A percentile compares a stretch with the other conserved stretches of the same genome.
Evolutionary conservation across 2,113 vertebrate species (phyloP).

Genomic region (Amphiprion ocellaris): DNA sequence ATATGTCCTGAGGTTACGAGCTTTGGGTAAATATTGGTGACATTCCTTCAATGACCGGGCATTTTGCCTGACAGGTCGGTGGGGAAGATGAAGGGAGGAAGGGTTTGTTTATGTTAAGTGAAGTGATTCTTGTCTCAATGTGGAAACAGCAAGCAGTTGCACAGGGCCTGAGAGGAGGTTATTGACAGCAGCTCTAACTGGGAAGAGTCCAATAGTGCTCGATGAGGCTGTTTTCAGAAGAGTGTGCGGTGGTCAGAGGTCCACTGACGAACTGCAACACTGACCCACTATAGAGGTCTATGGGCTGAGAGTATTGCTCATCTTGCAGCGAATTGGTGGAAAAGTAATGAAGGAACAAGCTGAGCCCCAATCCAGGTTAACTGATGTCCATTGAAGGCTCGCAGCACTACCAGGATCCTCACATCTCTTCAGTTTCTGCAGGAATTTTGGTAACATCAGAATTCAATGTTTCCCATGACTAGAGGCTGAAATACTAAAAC

Average conservation of each 20-base stretch:
- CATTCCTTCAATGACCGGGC: conserved; percentile 15
- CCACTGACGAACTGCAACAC: background rate
- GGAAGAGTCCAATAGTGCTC: background rate
- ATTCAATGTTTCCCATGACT: too few relatives aligned
- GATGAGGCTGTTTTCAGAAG: background rate
- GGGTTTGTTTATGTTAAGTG: background rate
- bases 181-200: conserved; percentile 10
- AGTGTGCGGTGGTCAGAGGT: background rate
- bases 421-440: background rate
- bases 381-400: background rate
- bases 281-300: background rate
- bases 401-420: background rate
- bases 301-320: conserved; percentile 4
- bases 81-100: background rate
- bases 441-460: too few relatives aligned
- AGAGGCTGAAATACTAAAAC: too few relatives aligned
- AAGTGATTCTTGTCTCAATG: conserved; percentile 3
- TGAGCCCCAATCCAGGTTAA: background rate
- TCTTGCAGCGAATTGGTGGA: conserved; percentile 5
- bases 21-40: conserved; percentile 9
- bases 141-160: background rate
- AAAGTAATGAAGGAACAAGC: conserved; percentile 11
- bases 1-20: conserved; percentile 4
- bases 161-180: background rate
- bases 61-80: conserved; percentile 8